Percentiles rank a stretch among this genome's conserved stretches.
phyloP scores from a whole-genome alignment of 92 coral and sea anemone species.

The Muricea muricata region DNA sequence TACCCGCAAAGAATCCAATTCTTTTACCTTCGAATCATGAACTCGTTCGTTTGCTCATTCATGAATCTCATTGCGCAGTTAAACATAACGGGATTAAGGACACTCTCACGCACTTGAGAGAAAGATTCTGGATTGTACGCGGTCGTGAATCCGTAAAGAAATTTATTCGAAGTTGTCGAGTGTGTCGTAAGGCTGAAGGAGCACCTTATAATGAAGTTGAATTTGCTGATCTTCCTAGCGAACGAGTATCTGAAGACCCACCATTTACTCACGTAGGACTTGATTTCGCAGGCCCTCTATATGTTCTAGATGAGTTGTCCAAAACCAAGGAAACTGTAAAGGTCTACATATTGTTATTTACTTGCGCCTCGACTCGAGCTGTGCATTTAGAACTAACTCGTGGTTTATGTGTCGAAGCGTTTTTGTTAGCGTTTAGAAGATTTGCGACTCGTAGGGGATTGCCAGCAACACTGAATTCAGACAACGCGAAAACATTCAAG shows the following conservation, averaged over 20 bases:
- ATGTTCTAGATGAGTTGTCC: not conserved
- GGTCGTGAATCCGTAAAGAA: not conserved
- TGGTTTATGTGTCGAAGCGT: not conserved
- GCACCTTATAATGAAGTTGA: not conserved
- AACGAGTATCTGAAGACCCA: not conserved
- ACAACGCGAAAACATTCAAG: too few species aligned
- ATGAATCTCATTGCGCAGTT: not conserved
- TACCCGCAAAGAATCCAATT: not conserved
- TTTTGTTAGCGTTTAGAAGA: conserved; percentile 14
- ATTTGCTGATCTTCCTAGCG: not conserved
- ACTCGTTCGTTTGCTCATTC: not conserved
- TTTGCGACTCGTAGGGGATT: not conserved
- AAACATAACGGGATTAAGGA: not conserved
- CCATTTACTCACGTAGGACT: not conserved
- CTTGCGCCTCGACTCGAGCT: conserved; percentile 7
- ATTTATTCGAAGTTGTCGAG: not conserved
- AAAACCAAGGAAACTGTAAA: not conserved
- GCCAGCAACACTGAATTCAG: too few species aligned
- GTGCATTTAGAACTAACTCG: not conserved
- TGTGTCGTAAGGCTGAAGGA: not conserved
- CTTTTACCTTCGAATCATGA: not conserved
- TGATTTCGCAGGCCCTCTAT: not conserved
- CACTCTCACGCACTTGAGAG: not conserved
- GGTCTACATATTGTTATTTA: not conserved
- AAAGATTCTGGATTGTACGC: not conserved